Base-by-base conservation (phyloP, 2,888 invertebrate genomes). In the Phania funesta region DNA sequence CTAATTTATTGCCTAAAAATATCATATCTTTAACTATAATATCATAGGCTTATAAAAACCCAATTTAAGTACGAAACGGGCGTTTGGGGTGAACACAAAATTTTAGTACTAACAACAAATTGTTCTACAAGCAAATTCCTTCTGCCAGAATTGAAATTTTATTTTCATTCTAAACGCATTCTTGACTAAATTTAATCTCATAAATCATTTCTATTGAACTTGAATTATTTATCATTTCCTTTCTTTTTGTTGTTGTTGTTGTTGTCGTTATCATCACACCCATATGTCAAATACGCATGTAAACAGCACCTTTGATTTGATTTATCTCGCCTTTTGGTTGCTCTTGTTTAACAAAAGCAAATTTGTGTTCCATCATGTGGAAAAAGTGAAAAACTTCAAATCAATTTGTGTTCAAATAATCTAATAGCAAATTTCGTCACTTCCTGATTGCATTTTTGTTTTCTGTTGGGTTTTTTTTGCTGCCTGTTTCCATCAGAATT, bases 361-460 rank as follows among this genome's bases (percentile, higher is more conserved):
- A 74, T 74, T 74, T 74, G 54, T 65, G 54, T 65, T 65, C 35
- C 35, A 35, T 64, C 74, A 54, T 65, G 74, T 46, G 24, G 74
- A 65, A 79, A 79, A 73, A 65, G 70, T 71, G 56, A 54, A 78
- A 70, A 78, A 65, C 56, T 79, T 73, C 68, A 65, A 65, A 79
- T 65, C 71, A 79, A 79, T 73, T 79, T 79, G 78, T 79, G 78
- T 79, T 58, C 65, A 79, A 79, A 73, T 79, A 73, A 79, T 73
- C 50, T 60, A 76, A 76, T 76, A 52, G 68, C 50, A 68, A 76
- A 76, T 76, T 76, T 76, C 60, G 68, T 76, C 68, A 76, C 76
- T 76, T 76, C 60, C 68, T 76, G 76, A 76, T 76, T 76, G 76
- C 60, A 68, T 18, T 44, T 44, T 35, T 44, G 16, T 5, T 35